Base-by-base conservation (phyloP, 2,797 vertebrate genomes). In the Liasis olivaceus region DNA sequence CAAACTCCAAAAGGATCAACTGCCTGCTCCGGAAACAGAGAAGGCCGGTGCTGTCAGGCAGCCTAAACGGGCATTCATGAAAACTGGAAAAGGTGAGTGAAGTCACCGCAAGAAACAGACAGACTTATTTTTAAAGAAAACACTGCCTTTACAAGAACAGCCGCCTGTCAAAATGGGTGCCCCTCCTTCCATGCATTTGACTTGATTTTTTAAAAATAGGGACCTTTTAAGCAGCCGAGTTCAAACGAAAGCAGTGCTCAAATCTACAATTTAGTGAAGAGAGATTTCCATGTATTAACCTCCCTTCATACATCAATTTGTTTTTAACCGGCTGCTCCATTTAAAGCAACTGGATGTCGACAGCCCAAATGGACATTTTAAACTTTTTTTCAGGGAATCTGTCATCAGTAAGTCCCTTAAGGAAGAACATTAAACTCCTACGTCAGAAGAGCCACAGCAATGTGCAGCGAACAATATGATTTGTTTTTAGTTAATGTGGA, bases 321-420 rank as follows among this genome's bases (percentile, higher is more conserved):
- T 31, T 64, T 87, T n/a, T 72, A 42, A 88, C 58, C 51, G 14
- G 20, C 56, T 84, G 26, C 26, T 42, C 72, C 36, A 17, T 66
- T 85, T 58, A 92, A 63, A 84, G 17, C 58, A 17, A 47, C 22
- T 8, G 0, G 56, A 56, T 1, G n/a, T 11, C 31, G 20, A 63
- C 36, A 4, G 58, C 14, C 20, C 12, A 47, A 64, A 56, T 3
- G 24, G 47, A 63, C 0, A 58, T 87, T 92, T 88, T 17, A 62
- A 24, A 20, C 12, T 62, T 42, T 7, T 28, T 87, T 36, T 2
- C 22, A 51, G 0, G 13, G 69, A 59, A 0, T 11, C 0, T 1
- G 4, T 0, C 0, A 47, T 72, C 86, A 5, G 24, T 88, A 77
- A 4, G 12, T 72, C 89, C 0, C 5, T 9, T 8, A 28, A 87